Conservation (phyloP, 92 coral and sea anemone species). For the Actinernus sp. region DNA sequence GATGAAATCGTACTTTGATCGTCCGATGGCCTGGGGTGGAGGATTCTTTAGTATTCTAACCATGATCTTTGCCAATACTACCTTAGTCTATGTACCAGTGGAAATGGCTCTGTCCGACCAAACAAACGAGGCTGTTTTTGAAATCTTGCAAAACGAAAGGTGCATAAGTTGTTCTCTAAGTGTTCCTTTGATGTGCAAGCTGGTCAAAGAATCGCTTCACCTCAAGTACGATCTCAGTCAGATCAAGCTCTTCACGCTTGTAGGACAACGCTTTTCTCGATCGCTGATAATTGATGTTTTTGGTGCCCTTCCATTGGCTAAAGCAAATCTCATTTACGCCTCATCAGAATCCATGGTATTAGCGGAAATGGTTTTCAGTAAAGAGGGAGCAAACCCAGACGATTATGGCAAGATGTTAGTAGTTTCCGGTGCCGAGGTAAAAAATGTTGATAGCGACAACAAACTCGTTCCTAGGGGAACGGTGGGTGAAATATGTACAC, state of each 20-base stretch:
- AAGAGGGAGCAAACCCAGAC: background rate
- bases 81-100: constrained; percentile 8
- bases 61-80: constrained; percentile 11
- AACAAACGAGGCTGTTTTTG: constrained; percentile 12
- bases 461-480: constrained; percentile 17
- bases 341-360: constrained; percentile 12
- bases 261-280: constrained; percentile 29
- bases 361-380: constrained; percentile 10
- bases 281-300: constrained; percentile 5
- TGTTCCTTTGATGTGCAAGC: constrained; percentile 4
- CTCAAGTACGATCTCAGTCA: constrained; percentile 24
- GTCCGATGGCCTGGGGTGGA: constrained; percentile 25
- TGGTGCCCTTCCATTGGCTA: constrained; percentile 7
- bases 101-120: constrained; percentile 1
- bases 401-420: constrained; percentile 32
- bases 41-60: constrained; percentile 2
- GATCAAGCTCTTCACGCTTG: constrained; percentile 9
- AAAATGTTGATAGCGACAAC: constrained; percentile 17
- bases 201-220: constrained; percentile 18
- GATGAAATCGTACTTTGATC: no score
- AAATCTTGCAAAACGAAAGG: constrained; percentile 19
- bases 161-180: constrained; percentile 8
- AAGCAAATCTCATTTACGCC: constrained; percentile 8
- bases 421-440: constrained; percentile 18
- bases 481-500: constrained; percentile 16